Conservation (phyloP, 1,140 invertebrate species). For the Hormaphis cornu region DNA sequence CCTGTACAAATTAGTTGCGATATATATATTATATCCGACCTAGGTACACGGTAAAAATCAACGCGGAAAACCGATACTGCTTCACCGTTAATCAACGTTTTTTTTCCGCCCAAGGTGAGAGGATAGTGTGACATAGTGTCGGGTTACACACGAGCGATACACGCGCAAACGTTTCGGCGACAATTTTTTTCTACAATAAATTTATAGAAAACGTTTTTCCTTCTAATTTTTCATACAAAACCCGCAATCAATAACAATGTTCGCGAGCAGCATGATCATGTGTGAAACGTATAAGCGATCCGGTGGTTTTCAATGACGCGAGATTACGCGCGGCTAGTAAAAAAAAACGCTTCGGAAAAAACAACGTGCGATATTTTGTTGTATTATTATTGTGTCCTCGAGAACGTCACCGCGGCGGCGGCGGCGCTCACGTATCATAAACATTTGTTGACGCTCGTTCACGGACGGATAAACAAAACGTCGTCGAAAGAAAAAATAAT, state of each 20-base stretch:
- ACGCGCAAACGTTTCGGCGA: not conserved
- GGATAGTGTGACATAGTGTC: not conserved
- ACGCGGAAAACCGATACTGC: constrained; percentile 13
- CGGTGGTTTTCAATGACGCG: not conserved
- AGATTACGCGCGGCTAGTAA: constrained; percentile 2
- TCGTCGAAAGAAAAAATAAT: not conserved
- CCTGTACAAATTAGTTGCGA: no score
- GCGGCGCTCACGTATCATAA: constrained; percentile 6
- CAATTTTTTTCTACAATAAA: no score
- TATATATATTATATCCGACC: no score
- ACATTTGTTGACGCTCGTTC: constrained; percentile 19
- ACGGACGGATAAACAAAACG: no score
- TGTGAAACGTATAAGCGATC: not conserved
- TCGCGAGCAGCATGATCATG: no score
- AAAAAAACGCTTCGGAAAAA: no score
- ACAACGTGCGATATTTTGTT: no score
- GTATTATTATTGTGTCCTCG: no score
- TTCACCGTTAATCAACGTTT: not conserved
- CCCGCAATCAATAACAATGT: no score
- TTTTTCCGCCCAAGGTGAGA: constrained; percentile 14
- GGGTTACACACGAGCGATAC: not conserved
- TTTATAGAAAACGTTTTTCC: not conserved
- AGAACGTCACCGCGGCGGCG: not conserved
- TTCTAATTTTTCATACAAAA: no score
- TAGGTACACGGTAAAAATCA: not conserved